Percentiles rank a stretch among this genome's conserved stretches.
Evolutionary conservation across 92 coral and sea anemone genomes (phyloP).

Genomic region (Diadumene lineata): DNA sequence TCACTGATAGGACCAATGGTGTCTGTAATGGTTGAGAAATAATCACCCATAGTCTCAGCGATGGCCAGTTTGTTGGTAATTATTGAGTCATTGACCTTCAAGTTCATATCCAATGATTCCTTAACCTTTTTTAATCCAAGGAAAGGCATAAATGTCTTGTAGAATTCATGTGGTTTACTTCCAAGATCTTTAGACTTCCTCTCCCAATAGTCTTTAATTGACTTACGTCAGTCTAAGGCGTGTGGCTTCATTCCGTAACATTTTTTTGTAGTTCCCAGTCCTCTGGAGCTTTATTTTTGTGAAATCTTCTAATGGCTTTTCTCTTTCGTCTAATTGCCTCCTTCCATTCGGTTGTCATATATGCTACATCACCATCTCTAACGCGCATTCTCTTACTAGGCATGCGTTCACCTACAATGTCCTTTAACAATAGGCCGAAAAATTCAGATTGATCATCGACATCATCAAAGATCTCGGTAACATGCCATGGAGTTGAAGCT

Average conservation of each 20-base stretch:
- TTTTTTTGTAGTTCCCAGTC: slow-evolving; percentile 25
- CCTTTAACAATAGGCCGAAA: slow-evolving; percentile 31
- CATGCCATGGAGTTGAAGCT: slow-evolving; percentile 47
- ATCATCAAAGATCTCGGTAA: slow-evolving; percentile 36
- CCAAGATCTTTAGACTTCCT: slow-evolving; percentile 30
- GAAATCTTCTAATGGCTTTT: slow-evolving; percentile 23
- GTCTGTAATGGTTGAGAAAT: slow-evolving; percentile 41
- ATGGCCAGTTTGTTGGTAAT: slow-evolving; percentile 27
- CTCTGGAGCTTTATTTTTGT: slow-evolving; percentile 27
- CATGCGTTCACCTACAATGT: slow-evolving; percentile 33
- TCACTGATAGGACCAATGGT: slow-evolving; percentile 25
- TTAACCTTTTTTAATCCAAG: slow-evolving; percentile 15
- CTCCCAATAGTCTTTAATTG: slow-evolving; percentile 43
- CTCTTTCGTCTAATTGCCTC: slow-evolving; percentile 36
- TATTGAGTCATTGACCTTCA: slow-evolving; percentile 24
- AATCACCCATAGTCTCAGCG: slow-evolving; percentile 31
- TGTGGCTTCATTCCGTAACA: slow-evolving; percentile 40
- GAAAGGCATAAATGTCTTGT: slow-evolving; percentile 45
- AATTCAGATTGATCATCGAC: slow-evolving; percentile 35
- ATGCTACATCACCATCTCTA: slow-evolving; percentile 42
- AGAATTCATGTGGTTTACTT: slow-evolving; percentile 41
- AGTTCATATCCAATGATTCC: slow-evolving; percentile 5
- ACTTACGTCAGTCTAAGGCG: slow-evolving; percentile 30
- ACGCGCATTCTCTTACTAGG: slow-evolving; percentile 43
- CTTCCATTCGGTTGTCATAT: slow-evolving; percentile 52